These are phyloP conservation scores for Smutsia gigantea DNA, from an alignment of 2,797 vertebrate genomes.

Conservation along the genomic window DNA sequence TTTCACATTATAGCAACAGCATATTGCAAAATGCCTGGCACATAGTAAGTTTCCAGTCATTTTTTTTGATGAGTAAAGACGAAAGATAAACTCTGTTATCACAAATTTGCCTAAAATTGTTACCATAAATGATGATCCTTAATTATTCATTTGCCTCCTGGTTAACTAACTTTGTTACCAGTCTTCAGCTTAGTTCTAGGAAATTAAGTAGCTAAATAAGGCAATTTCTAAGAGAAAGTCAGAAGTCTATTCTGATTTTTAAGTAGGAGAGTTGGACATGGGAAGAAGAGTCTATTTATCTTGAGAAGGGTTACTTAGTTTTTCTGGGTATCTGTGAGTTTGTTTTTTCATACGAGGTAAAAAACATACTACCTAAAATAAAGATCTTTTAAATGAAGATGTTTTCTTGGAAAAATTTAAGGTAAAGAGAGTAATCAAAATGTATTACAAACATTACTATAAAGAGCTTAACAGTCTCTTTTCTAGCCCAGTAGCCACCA, in stretches of 20 bases:
- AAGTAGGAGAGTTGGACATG: background rate
- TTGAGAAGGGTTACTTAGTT: background rate
- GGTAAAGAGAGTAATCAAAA: background rate
- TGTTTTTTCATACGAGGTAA: background rate
- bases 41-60: background rate
- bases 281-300: background rate
- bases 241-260: background rate
- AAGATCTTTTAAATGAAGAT: conserved; percentile 23
- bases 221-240: background rate
- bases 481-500: background rate
- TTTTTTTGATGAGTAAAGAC: background rate
- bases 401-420: conserved; percentile 37
- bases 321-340: background rate
- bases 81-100: conserved; percentile 30
- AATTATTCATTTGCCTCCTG: conserved; percentile 3
- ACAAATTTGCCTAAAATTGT: conserved; percentile 15
- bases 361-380: background rate
- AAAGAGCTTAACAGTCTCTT: background rate
- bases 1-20: background rate
- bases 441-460: conserved; percentile 4
- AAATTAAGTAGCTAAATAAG: background rate
- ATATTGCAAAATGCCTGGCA: background rate
- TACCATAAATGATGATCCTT: conserved; percentile 30
- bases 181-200: background rate
- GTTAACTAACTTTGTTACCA: conserved; percentile 22